Conservation (phyloP, 2,797 vertebrate genomes). For the Stomatorhinus walkeri region DNA sequence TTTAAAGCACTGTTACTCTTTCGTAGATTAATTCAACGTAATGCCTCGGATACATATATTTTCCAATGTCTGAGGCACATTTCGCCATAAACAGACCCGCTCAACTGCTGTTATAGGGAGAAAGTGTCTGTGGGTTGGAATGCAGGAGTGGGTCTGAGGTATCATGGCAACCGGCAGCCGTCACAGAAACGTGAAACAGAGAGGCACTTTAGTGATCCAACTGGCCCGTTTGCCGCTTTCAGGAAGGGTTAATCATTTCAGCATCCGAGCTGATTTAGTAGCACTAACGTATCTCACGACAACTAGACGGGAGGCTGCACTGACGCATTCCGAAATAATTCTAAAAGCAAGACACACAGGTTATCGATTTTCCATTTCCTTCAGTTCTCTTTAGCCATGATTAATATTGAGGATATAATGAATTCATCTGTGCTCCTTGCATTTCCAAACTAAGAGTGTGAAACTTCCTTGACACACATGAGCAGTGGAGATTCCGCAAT, state of each 20-base stretch:
- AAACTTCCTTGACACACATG: not conserved
- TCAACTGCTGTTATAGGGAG: not conserved
- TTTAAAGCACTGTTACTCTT: not conserved
- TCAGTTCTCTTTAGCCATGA: not conserved
- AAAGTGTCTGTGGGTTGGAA: not conserved
- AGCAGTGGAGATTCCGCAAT: not conserved
- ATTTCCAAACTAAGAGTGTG: not conserved
- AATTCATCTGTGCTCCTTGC: not conserved
- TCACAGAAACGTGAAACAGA: constrained; percentile 66
- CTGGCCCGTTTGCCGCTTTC: constrained; percentile 59
- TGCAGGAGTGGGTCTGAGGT: not conserved
- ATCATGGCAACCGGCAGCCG: constrained; percentile 49
- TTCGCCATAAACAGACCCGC: not conserved
- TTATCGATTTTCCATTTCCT: not conserved
- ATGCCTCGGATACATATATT: not conserved
- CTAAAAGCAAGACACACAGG: not conserved
- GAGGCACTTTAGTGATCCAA: constrained; percentile 67
- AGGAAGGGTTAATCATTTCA: constrained; percentile 64
- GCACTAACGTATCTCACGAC: constrained; percentile 56
- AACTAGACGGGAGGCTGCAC: constrained; percentile 42
- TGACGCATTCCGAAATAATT: constrained; percentile 45
- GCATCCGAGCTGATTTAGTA: constrained; percentile 69
- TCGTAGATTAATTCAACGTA: not conserved
- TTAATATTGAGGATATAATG: not conserved
- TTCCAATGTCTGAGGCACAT: not conserved